Evolutionary conservation across 2,113 vertebrate species (phyloP).

Genomic region (Atractosteus spatula): DNA sequence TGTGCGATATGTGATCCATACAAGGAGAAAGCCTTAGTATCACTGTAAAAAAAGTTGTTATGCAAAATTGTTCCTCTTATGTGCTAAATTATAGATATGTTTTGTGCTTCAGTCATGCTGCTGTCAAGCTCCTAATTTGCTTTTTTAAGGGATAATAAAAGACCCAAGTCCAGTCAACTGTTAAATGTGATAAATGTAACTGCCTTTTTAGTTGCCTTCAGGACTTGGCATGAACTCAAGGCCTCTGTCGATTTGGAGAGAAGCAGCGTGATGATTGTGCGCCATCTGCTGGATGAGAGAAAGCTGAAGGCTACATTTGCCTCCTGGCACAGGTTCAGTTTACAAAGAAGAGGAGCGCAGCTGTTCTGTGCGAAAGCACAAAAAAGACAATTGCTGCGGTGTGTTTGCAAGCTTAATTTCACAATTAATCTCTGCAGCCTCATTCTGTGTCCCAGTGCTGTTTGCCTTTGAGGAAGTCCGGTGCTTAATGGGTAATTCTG

Average conservation of each 20-base stretch:
- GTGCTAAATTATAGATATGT: too few species aligned
- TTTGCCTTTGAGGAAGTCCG: too few species aligned
- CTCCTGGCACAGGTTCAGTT: neutral
- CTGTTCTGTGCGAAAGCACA: constrained; percentile 1
- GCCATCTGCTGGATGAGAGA: constrained; percentile 25
- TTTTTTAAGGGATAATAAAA: too few species aligned
- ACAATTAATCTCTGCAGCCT: neutral
- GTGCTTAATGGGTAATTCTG: too few species aligned
- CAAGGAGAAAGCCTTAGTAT: neutral
- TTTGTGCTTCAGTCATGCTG: too few species aligned
- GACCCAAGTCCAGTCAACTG: neutral
- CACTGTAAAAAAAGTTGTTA: neutral
- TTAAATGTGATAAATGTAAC: constrained; percentile 14
- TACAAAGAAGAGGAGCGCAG: neutral
- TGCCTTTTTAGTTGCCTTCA: constrained; percentile 20
- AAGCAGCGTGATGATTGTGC: constrained; percentile 1
- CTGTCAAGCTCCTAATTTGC: too few species aligned
- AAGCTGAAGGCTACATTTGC: constrained; percentile 19
- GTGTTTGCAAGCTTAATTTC: neutral
- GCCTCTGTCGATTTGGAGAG: neutral
- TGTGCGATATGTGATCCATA: neutral
- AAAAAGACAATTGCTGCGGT: constrained; percentile 16
- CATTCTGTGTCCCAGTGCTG: neutral
- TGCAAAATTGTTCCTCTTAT: too few species aligned
- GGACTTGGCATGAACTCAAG: constrained; percentile 16